Base-by-base conservation (phyloP, 2,888 invertebrate genomes). In the Catocala nupta region DNA sequence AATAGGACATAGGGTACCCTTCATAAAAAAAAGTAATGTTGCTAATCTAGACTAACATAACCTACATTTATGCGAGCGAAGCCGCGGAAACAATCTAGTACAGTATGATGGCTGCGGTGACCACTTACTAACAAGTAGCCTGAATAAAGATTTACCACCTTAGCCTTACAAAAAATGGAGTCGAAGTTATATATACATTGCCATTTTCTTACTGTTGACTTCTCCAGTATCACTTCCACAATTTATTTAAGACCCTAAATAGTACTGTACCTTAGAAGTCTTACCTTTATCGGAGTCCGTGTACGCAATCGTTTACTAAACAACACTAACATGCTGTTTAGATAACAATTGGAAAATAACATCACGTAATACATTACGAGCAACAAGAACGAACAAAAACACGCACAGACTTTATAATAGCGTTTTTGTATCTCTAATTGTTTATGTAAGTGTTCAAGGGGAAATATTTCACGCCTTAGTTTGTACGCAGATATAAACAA, bases 361-460 rank as follows among this genome's bases (percentile, higher is more conserved):
- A 69, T 88, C 90, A 91, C 91, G 91, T 91, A 91, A 87, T 84
- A 80, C 79, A 90, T 90, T 88, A 73, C 71, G 42, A 16, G 8
- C 53, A 70, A 64, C 56, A 58, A 73, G 61, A 76, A 58, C 54
- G 65, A 59, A 71, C 68, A 76, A 70, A 77, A 78, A 70, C 65
- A 60, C 61, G 49, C 45, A 33, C 43, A 44, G 55, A 57, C 45
- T 63, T 13, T 55, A 47, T 64, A 65, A 73, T 73, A 36, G 52
- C 53, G n/a, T 76, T 78, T 73, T 77, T 73, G 51, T 75, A 53
- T 42, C 49, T 50, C 55, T 73, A 68, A 69, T 61, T 57, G 51
- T 70, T 78, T 77, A 72, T 76, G 70, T 71, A 77, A 78, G 66
- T 65, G 63, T 62, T 59, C 66, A 63, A 70, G 63, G 68, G 60